A percentile compares a stretch with the other conserved stretches of the same genome.
Evolutionary conservation across 2,888 invertebrate genomes (phyloP).

Genomic region (Troides helena): DNA sequence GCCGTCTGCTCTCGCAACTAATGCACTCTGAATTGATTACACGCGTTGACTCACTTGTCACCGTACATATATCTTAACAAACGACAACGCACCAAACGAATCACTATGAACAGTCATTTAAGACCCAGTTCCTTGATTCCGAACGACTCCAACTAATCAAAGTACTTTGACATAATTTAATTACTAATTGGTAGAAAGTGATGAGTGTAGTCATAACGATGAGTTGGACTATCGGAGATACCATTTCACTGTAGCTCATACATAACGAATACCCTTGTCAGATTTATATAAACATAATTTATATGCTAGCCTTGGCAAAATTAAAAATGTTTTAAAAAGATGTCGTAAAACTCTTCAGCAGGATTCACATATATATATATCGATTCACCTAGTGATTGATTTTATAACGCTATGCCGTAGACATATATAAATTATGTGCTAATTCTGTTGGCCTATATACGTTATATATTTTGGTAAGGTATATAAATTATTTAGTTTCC

Average conservation of each 20-base stretch:
- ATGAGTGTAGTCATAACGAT: not conserved
- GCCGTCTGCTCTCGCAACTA: constrained; percentile 55
- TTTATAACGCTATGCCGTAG: not conserved
- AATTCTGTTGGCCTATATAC: constrained; percentile 12
- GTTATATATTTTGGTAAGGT: constrained; percentile 4
- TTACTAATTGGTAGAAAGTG: not conserved
- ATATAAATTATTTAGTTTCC: constrained; percentile 7
- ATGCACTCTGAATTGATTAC: constrained; percentile 39
- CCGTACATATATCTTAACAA: constrained; percentile 17
- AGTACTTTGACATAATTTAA: not conserved
- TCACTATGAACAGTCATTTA: constrained; percentile 18
- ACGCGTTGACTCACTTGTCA: constrained; percentile 24
- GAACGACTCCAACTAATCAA: not conserved
- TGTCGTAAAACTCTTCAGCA: not conserved
- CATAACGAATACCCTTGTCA: not conserved
- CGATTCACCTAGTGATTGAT: constrained; percentile 1
- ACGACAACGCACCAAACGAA: constrained; percentile 16
- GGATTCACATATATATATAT: not conserved
- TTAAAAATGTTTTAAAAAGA: not conserved
- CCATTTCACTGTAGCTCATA: not conserved
- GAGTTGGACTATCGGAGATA: not conserved
- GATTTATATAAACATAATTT: not conserved
- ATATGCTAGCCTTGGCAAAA: not conserved
- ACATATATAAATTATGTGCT: constrained; percentile 10
- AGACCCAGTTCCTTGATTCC: not conserved